Conservation (phyloP, 2,113 vertebrate species). For the Spea bombifrons region DNA sequence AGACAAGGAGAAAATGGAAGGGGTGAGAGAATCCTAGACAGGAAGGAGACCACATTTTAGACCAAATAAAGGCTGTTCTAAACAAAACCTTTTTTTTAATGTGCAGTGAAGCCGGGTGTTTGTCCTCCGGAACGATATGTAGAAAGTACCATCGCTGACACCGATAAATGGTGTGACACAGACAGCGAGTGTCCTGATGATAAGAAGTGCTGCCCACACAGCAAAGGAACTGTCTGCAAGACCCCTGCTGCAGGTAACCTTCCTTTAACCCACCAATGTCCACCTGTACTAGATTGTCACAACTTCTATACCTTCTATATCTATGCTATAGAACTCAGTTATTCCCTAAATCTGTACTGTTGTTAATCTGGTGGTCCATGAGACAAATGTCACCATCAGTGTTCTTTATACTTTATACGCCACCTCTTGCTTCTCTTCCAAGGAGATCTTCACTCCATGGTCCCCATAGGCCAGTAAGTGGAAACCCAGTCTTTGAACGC, state of each 20-base stretch:
- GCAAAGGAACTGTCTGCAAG: not conserved
- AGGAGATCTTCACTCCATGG: too few species aligned
- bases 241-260: not conserved
- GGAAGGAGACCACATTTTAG: too few species aligned
- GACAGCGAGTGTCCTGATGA: not conserved
- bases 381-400: not conserved
- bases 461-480: too few species aligned
- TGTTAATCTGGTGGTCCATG: not conserved
- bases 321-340: not conserved
- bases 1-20: too few species aligned
- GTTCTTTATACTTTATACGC: too few species aligned
- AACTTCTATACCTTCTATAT: too few species aligned
- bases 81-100: not conserved
- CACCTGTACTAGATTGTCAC: not conserved
- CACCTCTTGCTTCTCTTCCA: not conserved
- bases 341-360: not conserved
- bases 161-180: not conserved
- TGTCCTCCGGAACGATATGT: not conserved
- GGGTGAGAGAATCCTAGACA: too few species aligned
- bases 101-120: not conserved
- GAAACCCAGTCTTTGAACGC: too few species aligned
- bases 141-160: too few species aligned
- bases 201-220: conserved; percentile 6
- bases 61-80: too few species aligned
- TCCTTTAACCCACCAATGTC: not conserved